These are phyloP conservation scores for Ecdyonurus torrentis DNA, from an alignment of 2,888 invertebrate genomes.

Conservation along the genomic window DNA sequence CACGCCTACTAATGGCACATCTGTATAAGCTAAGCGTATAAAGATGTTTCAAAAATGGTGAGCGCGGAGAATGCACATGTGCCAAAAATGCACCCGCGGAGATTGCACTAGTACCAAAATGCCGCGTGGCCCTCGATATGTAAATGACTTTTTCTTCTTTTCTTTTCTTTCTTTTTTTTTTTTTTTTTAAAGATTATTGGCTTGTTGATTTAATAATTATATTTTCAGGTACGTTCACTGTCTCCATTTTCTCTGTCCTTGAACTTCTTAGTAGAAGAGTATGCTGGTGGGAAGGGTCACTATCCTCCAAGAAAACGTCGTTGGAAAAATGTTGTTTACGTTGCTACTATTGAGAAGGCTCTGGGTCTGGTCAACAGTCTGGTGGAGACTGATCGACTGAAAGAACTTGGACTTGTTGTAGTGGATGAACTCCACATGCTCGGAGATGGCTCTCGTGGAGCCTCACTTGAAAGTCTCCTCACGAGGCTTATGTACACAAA, in stretches of 20 bases:
- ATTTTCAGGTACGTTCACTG: conserved; percentile 54
- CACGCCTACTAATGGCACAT: too few relatives aligned
- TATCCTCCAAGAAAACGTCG: conserved; percentile 68
- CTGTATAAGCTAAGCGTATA: too few relatives aligned
- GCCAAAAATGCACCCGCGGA: too few relatives aligned
- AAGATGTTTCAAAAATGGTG: too few relatives aligned
- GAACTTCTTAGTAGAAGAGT: conserved; percentile 85
- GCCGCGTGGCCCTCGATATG: too few relatives aligned
- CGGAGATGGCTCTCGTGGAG: conserved; percentile 74
- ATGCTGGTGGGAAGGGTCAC: conserved; percentile 75
- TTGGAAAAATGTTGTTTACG: conserved; percentile 61
- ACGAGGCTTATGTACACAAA: conserved; percentile 57
- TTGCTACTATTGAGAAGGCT: conserved; percentile 93
- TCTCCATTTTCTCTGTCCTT: conserved; percentile 75
- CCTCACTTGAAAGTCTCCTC: conserved; percentile 65
- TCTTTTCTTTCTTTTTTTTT: too few relatives aligned
- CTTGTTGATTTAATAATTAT: too few relatives aligned
- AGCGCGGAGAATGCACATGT: too few relatives aligned
- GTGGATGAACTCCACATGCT: conserved; percentile 89
- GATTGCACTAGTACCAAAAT: too few relatives aligned
- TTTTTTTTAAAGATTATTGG: too few relatives aligned
- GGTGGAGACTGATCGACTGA: conserved; percentile 53
- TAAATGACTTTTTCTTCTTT: too few relatives aligned
- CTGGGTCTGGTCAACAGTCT: conserved; percentile 69
- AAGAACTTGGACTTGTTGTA: conserved; percentile 61